Percentiles rank a stretch among this genome's conserved stretches.
Evolutionary conservation across 1,140 invertebrate species (phyloP).

Genomic region (Cherax quadricarinatus): DNA sequence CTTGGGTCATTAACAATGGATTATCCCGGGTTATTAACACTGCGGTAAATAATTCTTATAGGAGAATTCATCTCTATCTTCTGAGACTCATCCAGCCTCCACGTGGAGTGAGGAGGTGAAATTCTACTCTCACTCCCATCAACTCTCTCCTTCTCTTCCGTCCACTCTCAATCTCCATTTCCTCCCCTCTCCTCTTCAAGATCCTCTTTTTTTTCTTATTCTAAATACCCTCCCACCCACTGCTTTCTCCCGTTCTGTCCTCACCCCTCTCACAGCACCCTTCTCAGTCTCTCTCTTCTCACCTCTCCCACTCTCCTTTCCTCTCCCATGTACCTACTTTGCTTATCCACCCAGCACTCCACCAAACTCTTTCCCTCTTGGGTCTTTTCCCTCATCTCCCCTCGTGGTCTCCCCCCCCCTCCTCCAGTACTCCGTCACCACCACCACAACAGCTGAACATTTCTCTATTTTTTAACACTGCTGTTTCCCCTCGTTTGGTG

Average conservation of each 20-base stretch:
- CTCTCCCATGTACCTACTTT: not conserved
- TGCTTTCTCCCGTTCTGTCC: too few relatives aligned
- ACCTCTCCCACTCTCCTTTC: not conserved
- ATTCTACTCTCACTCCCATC: not conserved
- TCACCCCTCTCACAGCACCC: not conserved
- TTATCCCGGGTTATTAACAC: too few relatives aligned
- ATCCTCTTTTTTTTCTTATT: not conserved
- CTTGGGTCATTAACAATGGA: too few relatives aligned
- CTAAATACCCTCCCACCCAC: not conserved
- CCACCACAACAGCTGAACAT: conserved; percentile 39
- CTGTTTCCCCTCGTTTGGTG: conserved; percentile 18
- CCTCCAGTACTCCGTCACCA: not conserved
- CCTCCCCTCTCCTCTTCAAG: not conserved
- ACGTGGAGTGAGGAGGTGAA: too few relatives aligned
- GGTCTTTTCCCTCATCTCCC: not conserved
- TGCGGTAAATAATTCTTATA: too few relatives aligned
- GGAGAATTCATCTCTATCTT: too few relatives aligned
- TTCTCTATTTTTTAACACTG: conserved; percentile 40
- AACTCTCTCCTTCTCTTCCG: not conserved
- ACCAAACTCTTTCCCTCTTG: not conserved
- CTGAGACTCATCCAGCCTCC: too few relatives aligned
- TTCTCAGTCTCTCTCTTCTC: not conserved
- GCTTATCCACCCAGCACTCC: too few relatives aligned
- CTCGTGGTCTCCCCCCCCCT: not conserved
- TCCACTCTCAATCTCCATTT: not conserved